Conservation (phyloP, 2,888 invertebrate genomes). For the Caenorhabditis sp. region DNA sequence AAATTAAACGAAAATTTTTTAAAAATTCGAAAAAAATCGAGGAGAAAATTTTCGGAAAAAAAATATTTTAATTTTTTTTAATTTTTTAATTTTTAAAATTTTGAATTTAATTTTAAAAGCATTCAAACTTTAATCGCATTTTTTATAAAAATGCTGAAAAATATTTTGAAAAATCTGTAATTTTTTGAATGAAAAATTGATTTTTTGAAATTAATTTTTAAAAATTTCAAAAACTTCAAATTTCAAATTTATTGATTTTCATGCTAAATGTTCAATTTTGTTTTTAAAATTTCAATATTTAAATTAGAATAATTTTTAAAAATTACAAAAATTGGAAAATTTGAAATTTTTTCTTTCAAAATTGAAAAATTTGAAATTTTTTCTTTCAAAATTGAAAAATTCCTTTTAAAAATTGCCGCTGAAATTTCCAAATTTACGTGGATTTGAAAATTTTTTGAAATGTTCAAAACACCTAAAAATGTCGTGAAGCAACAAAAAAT, state of each 20-base stretch:
- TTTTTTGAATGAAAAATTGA: not conserved
- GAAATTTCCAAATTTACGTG: no score
- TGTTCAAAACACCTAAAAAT: conserved; percentile 73
- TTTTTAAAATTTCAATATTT: not conserved
- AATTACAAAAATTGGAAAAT: conserved; percentile 82
- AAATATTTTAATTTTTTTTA: no score
- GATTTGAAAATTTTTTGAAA: not conserved
- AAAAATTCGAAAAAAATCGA: not conserved
- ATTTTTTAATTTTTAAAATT: not conserved
- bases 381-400: no score
- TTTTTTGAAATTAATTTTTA: not conserved
- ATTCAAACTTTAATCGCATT: no score
- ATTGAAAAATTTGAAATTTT: conserved; percentile 4
- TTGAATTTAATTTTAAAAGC: not conserved
- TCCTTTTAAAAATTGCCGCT: no score
- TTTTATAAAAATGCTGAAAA: no score
- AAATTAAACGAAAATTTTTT: not conserved
- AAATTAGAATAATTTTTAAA: not conserved
- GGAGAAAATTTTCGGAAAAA: not conserved
- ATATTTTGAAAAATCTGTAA: no score
- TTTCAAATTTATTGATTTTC: conserved; percentile 3
- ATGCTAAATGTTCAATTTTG: conserved; percentile 2
- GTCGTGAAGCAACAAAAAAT: conserved; percentile 81
- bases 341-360: not conserved
- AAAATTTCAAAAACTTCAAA: conserved; percentile 2